Conservation (phyloP, 1,140 invertebrate species). For the Drosophila paulistorum region DNA sequence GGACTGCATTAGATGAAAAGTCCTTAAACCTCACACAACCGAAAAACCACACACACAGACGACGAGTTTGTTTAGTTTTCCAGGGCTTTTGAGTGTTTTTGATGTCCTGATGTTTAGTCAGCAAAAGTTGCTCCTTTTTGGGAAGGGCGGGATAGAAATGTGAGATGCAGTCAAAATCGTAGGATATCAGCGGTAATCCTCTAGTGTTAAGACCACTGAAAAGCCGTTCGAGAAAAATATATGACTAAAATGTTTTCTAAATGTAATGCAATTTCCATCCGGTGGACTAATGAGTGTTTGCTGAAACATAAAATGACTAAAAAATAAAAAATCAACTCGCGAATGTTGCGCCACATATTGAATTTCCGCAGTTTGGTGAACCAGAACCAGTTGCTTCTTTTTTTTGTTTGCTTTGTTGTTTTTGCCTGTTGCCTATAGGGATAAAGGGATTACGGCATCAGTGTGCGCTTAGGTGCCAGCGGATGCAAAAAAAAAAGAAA, state of each 20-base stretch:
- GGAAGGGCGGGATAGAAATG: slow-evolving; percentile 1
- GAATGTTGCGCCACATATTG: background rate
- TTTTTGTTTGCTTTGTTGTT: too few species aligned
- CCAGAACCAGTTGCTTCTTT: slow-evolving; percentile 5
- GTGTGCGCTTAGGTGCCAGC: slow-evolving; percentile 1
- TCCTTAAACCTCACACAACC: background rate
- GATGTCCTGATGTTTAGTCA: background rate
- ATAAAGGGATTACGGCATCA: slow-evolving; percentile 9
- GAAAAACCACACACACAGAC: background rate
- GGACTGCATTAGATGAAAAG: slow-evolving; percentile 10
- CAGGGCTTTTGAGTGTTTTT: slow-evolving; percentile 8
- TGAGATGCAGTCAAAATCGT: slow-evolving; percentile 10
- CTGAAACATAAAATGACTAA: slow-evolving; percentile 1
- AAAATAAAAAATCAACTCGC: background rate
- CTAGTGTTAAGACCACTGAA: slow-evolving; percentile 2
- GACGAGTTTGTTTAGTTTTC: slow-evolving; percentile 3
- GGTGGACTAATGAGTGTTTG: slow-evolving; percentile 12
- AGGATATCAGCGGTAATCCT: background rate
- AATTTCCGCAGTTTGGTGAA: slow-evolving; percentile 8
- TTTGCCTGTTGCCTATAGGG: background rate
- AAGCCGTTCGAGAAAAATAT: background rate
- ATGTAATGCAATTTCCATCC: slow-evolving; percentile 4
- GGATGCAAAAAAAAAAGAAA: slow-evolving; percentile 7
- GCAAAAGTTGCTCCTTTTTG: background rate
- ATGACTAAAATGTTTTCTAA: background rate